Evolutionary conservation across 2,888 invertebrate species (phyloP).

Genomic region (Chrysolina americana): DNA sequence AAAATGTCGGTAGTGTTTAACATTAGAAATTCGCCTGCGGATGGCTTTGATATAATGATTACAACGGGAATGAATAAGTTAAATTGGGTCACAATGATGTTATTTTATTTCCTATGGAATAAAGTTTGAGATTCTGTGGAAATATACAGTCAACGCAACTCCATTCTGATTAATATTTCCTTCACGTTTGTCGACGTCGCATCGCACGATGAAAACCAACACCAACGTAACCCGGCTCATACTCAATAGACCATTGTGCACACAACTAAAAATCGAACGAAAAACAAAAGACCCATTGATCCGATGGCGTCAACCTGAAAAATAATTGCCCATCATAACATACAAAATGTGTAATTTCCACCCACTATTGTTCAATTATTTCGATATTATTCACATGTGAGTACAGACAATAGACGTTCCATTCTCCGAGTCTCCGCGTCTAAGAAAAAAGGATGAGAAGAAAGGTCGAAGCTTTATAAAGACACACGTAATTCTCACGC

Average conservation of each 20-base stretch:
- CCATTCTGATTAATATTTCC: background rate
- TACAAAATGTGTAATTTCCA: slow-evolving; percentile 39
- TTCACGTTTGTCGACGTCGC: background rate
- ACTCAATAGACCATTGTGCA: slow-evolving; percentile 25
- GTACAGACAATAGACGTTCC: slow-evolving; percentile 40
- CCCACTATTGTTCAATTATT: slow-evolving; percentile 48
- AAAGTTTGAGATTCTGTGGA: too few relatives aligned
- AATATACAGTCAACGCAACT: background rate
- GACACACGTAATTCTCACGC: slow-evolving; percentile 36
- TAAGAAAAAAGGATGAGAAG: slow-evolving; percentile 19
- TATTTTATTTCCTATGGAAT: too few relatives aligned
- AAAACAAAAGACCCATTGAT: slow-evolving; percentile 27
- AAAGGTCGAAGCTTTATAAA: slow-evolving; percentile 12
- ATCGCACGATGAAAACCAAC: background rate
- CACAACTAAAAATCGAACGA: slow-evolving; percentile 18
- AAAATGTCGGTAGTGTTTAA: too few relatives aligned
- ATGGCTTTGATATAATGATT: too few relatives aligned
- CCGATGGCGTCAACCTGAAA: slow-evolving; percentile 3
- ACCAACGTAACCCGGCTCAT: background rate
- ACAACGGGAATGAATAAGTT: too few relatives aligned
- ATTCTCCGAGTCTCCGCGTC: slow-evolving; percentile 23
- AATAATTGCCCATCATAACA: slow-evolving; percentile 23
- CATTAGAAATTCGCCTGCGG: too few relatives aligned
- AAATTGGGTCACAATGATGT: too few relatives aligned
- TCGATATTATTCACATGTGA: slow-evolving; percentile 42